Evolutionary conservation across 1,140 invertebrate species (phyloP).

Genomic region (Heliconius melpomene): DNA sequence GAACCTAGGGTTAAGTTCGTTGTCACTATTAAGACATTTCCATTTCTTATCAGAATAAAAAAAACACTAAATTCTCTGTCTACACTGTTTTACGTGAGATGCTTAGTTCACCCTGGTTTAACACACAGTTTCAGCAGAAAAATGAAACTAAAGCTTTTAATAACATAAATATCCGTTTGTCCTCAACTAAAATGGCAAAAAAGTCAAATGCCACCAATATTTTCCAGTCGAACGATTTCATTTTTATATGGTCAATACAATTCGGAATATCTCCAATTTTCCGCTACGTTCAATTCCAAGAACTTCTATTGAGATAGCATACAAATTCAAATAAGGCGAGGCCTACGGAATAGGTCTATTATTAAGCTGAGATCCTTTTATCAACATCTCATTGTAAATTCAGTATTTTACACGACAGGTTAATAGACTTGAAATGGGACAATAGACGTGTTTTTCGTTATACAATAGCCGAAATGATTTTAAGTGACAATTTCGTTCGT

Average conservation of each 20-base stretch:
- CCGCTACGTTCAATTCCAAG: constrained; percentile 1
- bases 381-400: constrained; percentile 10
- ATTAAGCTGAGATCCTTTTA: constrained; percentile 15
- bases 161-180: too few relatives aligned
- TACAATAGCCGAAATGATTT: not conserved
- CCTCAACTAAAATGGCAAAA: too few relatives aligned
- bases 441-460: not conserved
- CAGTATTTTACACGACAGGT: constrained; percentile 7
- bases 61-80: too few relatives aligned
- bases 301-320: constrained; percentile 16
- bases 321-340: constrained; percentile 13
- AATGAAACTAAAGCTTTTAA: too few relatives aligned
- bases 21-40: too few relatives aligned
- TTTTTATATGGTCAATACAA: constrained; percentile 21
- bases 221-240: not conserved
- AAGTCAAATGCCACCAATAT: not conserved
- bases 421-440: not conserved
- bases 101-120: too few relatives aligned
- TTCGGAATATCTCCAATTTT: constrained; percentile 19
- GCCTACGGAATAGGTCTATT: constrained; percentile 13
- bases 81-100: too few relatives aligned
- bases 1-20: too few relatives aligned
- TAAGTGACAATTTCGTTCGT: not conserved
- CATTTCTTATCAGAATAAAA: too few relatives aligned
- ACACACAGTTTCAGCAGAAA: too few relatives aligned